Conservation (phyloP, 1,140 invertebrate genomes). For the Solenopsis fugax region DNA sequence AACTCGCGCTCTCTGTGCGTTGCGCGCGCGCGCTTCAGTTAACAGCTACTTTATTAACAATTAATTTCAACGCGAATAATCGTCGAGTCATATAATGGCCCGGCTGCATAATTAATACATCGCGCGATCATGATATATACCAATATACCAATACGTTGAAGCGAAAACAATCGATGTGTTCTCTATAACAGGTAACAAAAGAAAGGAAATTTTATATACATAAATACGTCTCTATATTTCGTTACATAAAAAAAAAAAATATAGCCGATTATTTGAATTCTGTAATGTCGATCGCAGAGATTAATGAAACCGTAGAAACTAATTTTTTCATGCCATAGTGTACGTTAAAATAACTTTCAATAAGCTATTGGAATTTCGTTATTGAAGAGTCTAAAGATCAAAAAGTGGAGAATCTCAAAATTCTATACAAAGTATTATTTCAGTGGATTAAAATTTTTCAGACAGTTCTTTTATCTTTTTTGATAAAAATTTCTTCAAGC, state of each 20-base stretch:
- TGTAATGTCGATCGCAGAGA: not conserved
- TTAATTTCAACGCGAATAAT: slow-evolving; percentile 59
- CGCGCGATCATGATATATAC: slow-evolving; percentile 16
- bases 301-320: not conserved
- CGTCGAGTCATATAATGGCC: slow-evolving; percentile 47
- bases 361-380: not conserved
- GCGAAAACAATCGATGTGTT: slow-evolving; percentile 21
- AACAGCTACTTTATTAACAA: slow-evolving; percentile 58
- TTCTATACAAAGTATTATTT: slow-evolving; percentile 23
- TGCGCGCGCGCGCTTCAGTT: slow-evolving; percentile 26
- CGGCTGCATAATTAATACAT: slow-evolving; percentile 42
- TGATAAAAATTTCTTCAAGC: not conserved
- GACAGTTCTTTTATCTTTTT: not conserved
- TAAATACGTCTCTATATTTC: not conserved
- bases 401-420: not conserved
- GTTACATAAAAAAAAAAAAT: slow-evolving; percentile 30
- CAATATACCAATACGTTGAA: slow-evolving; percentile 2
- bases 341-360: slow-evolving; percentile 1
- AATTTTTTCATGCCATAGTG: slow-evolving; percentile 9
- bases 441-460: slow-evolving; percentile 1
- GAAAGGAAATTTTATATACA: not conserved
- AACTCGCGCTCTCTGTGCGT: slow-evolving; percentile 36
- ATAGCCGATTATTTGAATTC: not conserved
- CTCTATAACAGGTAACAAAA: not conserved
- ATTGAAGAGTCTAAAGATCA: not conserved